phyloP scores from a whole-genome alignment of 2,113 vertebrate genomes.

The Mionectes macconnelli region DNA sequence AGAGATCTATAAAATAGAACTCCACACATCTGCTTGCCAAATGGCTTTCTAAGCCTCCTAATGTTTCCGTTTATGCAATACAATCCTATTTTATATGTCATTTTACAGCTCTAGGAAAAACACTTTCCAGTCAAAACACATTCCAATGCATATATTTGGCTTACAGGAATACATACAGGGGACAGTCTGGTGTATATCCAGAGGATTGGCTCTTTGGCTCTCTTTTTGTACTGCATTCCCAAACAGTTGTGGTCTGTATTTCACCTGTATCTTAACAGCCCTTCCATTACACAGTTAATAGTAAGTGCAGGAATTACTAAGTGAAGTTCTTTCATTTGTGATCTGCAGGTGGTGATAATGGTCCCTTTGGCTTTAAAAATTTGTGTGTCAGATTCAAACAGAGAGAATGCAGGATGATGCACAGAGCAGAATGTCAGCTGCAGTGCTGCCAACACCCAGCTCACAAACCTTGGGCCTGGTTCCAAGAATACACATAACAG shows the following conservation, averaged over 20 bases:
- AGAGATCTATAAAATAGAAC: slow-evolving; percentile 18
- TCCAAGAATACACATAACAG: neutral
- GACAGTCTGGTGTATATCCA: neutral
- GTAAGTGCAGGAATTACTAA: neutral
- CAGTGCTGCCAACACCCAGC: neutral
- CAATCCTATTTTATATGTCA: slow-evolving; percentile 19
- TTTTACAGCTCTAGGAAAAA: slow-evolving; percentile 43
- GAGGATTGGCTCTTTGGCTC: neutral
- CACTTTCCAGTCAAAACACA: slow-evolving; percentile 18
- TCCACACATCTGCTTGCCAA: slow-evolving; percentile 34
- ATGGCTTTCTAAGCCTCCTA: slow-evolving; percentile 23
- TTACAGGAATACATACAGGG: neutral
- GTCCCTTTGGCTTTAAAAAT: neutral
- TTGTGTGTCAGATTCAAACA: neutral
- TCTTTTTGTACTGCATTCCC: neutral
- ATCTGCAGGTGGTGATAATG: neutral
- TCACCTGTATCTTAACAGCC: neutral
- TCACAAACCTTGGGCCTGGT: neutral
- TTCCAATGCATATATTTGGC: neutral
- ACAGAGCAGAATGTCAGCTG: neutral
- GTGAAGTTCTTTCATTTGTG: neutral
- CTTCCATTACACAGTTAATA: neutral
- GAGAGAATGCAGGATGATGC: neutral
- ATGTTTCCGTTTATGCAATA: slow-evolving; percentile 35
- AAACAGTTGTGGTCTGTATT: neutral